Evolutionary conservation across 2,113 vertebrate species (phyloP).

Genomic region (Nerophis lumbriciformis): DNA sequence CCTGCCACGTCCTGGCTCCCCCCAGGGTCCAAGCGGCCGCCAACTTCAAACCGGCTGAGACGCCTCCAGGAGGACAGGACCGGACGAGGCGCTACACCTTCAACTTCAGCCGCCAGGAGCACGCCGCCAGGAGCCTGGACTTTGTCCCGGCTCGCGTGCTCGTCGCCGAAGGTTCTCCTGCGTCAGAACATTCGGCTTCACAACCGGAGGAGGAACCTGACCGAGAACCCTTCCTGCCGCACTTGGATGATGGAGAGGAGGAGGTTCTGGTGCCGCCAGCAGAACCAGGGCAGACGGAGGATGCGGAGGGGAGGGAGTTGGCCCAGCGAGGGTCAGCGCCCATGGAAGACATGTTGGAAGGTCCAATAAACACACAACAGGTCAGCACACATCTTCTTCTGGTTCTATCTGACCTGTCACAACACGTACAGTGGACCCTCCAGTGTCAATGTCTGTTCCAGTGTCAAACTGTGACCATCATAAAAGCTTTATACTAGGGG

Average conservation of each 20-base stretch:
- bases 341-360: background rate
- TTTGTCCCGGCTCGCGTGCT: conserved; percentile 61
- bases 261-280: no score
- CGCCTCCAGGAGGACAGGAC: conserved; percentile 53
- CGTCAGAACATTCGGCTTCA: background rate
- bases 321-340: background rate
- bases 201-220: background rate
- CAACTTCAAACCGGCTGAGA: conserved; percentile 43
- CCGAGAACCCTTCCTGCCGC: background rate
- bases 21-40: conserved; percentile 59
- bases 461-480: no score
- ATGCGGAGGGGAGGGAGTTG: background rate
- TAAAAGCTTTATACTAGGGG: no score
- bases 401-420: background rate
- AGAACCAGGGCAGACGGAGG: background rate
- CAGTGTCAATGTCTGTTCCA: no score
- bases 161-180: background rate
- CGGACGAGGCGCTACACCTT: conserved; percentile 64
- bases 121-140: conserved; percentile 62
- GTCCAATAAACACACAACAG: background rate
- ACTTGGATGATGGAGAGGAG: background rate
- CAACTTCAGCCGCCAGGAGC: conserved; percentile 69
- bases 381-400: background rate
- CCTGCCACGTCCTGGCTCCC: background rate
- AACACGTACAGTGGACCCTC: no score